Conservation (phyloP, 2,888 invertebrate genomes). For the Copidosoma aretas region DNA sequence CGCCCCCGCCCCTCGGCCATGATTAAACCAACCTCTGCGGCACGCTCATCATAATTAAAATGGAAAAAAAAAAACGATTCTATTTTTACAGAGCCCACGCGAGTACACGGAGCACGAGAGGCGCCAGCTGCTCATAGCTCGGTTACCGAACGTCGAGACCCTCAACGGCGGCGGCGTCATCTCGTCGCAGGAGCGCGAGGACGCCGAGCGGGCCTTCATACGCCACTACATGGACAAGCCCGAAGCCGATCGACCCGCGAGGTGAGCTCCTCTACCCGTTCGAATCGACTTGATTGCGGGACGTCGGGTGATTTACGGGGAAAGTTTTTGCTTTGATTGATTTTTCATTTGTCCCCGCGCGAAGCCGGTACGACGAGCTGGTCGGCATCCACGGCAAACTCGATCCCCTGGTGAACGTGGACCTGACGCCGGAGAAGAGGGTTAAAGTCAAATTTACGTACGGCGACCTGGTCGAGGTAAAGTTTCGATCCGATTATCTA, state of each 20-base stretch:
- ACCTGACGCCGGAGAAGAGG: slow-evolving; percentile 84
- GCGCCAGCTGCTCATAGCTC: slow-evolving; percentile 84
- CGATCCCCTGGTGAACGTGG: slow-evolving; percentile 87
- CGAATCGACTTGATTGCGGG: too few relatives aligned
- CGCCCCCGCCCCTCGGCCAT: too few relatives aligned
- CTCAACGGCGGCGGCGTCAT: slow-evolving; percentile 90
- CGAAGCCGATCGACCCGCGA: slow-evolving; percentile 80
- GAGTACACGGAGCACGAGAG: slow-evolving; percentile 90
- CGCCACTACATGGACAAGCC: slow-evolving; percentile 90
- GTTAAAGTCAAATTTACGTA: slow-evolving; percentile 86
- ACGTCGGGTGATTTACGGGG: too few relatives aligned
- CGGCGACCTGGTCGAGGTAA: slow-evolving; percentile 75
- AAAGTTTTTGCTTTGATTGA: too few relatives aligned
- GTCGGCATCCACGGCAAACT: slow-evolving; percentile 86
- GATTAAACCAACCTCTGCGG: too few relatives aligned
- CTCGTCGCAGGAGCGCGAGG: slow-evolving; percentile 83
- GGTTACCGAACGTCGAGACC: slow-evolving; percentile 83
- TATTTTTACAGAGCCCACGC: slow-evolving; percentile 62
- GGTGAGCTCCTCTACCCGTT: slow-evolving; percentile 63
- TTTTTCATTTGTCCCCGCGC: background rate
- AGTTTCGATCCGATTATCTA: slow-evolving; percentile 5
- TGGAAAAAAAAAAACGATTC: too few relatives aligned
- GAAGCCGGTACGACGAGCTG: slow-evolving; percentile 78
- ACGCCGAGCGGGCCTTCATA: slow-evolving; percentile 92
- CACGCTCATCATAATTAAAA: too few relatives aligned